These are phyloP conservation scores for Mellilla xanthometata DNA, from an alignment of 2,888 invertebrate species.

Conservation along the genomic window DNA sequence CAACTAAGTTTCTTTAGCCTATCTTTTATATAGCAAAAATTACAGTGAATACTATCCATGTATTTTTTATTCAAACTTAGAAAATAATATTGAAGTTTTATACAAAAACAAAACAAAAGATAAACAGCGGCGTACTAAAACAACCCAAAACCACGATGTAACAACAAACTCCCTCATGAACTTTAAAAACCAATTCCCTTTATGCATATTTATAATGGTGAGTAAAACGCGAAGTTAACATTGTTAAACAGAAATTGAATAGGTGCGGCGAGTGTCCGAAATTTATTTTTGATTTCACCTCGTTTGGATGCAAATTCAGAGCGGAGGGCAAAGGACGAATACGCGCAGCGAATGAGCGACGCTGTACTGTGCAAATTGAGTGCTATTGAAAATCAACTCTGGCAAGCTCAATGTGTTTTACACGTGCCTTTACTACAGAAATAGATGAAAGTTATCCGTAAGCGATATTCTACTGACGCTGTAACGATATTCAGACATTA, in stretches of 20 bases:
- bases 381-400: conserved; percentile 19
- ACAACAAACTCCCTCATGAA: conserved; percentile 1
- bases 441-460: too few relatives aligned
- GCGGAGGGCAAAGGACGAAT: conserved; percentile 43
- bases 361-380: conserved; percentile 27
- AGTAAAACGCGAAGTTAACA: conserved; percentile 29
- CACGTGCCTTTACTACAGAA: too few relatives aligned
- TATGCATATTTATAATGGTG: conserved; percentile 24
- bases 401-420: too few relatives aligned
- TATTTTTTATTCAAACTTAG: too few relatives aligned
- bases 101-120: not conserved
- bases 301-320: conserved; percentile 55
- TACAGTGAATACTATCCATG: not conserved
- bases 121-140: not conserved
- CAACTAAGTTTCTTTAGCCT: too few relatives aligned
- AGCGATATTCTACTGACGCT: too few relatives aligned
- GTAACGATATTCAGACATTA: too few relatives aligned
- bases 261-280: conserved; percentile 27
- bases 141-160: not conserved
- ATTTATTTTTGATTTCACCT: conserved; percentile 50
- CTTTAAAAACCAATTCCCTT: conserved; percentile 16
- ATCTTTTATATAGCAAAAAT: too few relatives aligned
- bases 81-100: too few relatives aligned
- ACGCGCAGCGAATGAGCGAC: conserved; percentile 44
- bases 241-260: conserved; percentile 33